phyloP scores from a whole-genome alignment of 2,113 vertebrate genomes.

The Mixornis gularis region DNA sequence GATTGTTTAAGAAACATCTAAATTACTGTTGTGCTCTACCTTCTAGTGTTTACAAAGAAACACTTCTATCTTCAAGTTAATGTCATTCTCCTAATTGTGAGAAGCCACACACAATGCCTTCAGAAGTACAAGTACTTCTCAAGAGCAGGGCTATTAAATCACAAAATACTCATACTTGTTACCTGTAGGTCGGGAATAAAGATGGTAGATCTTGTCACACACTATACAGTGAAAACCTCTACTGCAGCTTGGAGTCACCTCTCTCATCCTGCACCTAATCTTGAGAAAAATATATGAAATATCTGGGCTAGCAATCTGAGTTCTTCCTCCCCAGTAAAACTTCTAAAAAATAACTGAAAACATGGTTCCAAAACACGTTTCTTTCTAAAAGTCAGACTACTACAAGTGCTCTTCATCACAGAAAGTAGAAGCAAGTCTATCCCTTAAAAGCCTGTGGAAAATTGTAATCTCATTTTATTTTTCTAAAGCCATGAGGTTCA shows the following conservation, averaged over 20 bases:
- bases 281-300: background rate
- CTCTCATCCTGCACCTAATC: background rate
- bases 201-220: background rate
- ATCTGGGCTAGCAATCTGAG: background rate
- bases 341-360: background rate
- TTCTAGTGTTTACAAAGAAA: constrained; percentile 58
- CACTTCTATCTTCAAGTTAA: constrained; percentile 41
- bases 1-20: constrained; percentile 64
- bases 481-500: constrained; percentile 31
- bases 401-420: background rate
- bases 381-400: background rate
- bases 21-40: constrained; percentile 50
- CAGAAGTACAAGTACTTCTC: constrained; percentile 34
- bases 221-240: background rate
- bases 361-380: background rate
- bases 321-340: background rate
- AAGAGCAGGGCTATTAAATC: constrained; percentile 33
- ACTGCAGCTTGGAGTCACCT: background rate
- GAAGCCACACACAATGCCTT: constrained; percentile 40
- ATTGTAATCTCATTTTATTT: constrained; percentile 30
- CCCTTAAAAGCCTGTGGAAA: background rate
- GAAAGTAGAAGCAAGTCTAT: background rate
- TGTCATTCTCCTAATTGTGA: constrained; percentile 50
- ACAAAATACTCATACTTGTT: background rate
- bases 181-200: background rate